Evolutionary conservation across 1,140 invertebrate species (phyloP), one percentile per base, ranked within the genome.

Genomic region (Diprion similis): DNA sequence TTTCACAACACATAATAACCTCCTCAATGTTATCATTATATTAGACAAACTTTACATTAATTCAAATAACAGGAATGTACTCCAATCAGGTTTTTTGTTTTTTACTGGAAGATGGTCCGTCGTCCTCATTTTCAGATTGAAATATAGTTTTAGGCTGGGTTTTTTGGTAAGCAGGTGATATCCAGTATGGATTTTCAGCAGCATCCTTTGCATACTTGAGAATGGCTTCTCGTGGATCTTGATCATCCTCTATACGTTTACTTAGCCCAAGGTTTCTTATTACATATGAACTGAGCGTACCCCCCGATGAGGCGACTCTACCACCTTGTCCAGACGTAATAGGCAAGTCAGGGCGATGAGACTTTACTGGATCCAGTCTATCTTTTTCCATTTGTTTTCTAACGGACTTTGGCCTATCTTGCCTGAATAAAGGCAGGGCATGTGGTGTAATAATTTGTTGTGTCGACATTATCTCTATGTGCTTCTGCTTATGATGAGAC

Each of bases 361-460:
- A 99, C 87, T 97, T 99, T 0, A 98, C 89, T 0, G 96, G 98
- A 90, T 98, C 98, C 80, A 96, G 89, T 47, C 95, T 88, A 70
- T 97, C 96, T 80, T 97, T 98, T 82, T 99, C 96, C 92, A 97
- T 93, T 83, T 95, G 93, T 84, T 98, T 97, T 75, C 95, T 91
- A 46, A 95, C 94, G 4, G 97, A 97, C 77, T 96, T 94, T 13
- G 97, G 91, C 80, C 96, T 92, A 77, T 98, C 96, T 86, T 98
- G 95, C 73, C 97, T 92, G 86, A 99, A 99, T 85, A 99, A 89
- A 0, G 98, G 98, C 71, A 99, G 87, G 0, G 98, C 96, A 85
- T 99, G 97, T 0, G 98, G 97, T 1, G 98, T 99, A 15, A 99
- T 98, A n/a, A 99, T 97, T 81, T 99, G 96, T 75, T 97, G 95